A percentile compares a stretch with the other conserved stretches of the same genome.
These are phyloP conservation scores for Poeciliopsis gracilis DNA, from an alignment of 2,797 vertebrate species.

Conservation along the genomic window DNA sequence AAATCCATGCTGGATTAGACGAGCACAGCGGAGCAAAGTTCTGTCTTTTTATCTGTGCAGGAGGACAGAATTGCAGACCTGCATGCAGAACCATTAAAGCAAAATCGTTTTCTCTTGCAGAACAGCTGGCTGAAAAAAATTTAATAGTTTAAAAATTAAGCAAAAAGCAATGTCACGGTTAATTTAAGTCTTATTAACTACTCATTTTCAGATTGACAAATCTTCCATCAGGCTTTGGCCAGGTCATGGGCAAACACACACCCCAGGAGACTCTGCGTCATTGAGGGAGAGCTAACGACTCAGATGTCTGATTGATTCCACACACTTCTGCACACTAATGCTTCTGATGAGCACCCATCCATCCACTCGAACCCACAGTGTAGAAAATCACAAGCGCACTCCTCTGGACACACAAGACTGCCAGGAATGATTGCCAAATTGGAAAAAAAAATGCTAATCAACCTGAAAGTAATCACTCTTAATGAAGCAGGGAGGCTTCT, in stretches of 20 bases:
- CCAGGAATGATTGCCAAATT: conserved; percentile 29
- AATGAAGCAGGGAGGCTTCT: conserved; percentile 41
- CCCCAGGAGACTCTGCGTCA: conserved; percentile 52
- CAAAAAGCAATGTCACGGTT: not conserved
- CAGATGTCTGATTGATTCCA: conserved; percentile 26
- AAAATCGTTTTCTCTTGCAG: not conserved
- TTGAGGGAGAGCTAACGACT: conserved; percentile 25
- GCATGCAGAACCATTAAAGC: conserved; percentile 1
- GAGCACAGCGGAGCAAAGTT: conserved; percentile 4
- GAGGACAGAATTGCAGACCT: conserved; percentile 9
- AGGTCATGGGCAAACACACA: conserved; percentile 36
- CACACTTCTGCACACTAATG: conserved; percentile 18
- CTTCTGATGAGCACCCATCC: conserved; percentile 8
- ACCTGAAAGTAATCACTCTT: conserved; percentile 2
- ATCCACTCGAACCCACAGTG: conserved; percentile 9
- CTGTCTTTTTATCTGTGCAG: conserved; percentile 7
- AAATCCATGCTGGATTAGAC: conserved; percentile 32
- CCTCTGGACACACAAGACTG: conserved; percentile 6
- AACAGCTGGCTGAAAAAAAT: not conserved
- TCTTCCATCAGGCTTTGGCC: conserved; percentile 31
- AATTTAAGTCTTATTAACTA: conserved; percentile 21
- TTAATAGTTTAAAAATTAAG: not conserved
- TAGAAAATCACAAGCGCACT: conserved; percentile 9
- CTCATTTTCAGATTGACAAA: conserved; percentile 28
- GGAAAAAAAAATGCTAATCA: not conserved